Base-by-base conservation (phyloP, 2,888 invertebrate genomes). In the Drosophila nr. perissopoda region DNA sequence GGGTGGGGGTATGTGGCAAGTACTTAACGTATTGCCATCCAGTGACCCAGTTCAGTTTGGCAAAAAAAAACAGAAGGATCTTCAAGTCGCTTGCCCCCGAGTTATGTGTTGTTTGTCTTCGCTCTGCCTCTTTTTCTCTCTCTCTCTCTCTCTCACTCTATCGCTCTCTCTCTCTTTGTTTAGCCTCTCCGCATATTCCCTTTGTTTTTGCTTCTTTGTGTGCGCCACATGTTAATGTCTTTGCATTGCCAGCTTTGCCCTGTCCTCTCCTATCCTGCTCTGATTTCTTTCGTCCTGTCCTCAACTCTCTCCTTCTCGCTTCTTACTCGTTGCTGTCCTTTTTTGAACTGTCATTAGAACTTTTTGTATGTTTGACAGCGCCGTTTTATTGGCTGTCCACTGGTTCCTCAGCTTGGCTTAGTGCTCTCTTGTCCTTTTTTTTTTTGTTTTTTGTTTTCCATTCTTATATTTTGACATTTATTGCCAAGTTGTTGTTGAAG, bases 161-260 rank as follows among this genome's bases (percentile, higher is more conserved):
- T 21, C 6, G 53, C 56, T 68, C 48, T 40, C 33, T 42, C 42
- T 62, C 6, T 54, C 59, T 60, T 42, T 70, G 21, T 21, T 42
- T 42, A 21, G 16, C 48, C 38, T 51, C 16, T 49, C 49, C 2
- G 25, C 25, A 8, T 4, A 18, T 64, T 61, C 46, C 54, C 56
- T 65, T 70, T 67, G 58, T 66, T 57, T 68, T 74, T 58, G 36
- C 16, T 21, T 13, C 67, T 59, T 51, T 69, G 82, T 83, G 74
- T 80, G 82, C 63, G 84, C 72, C 84, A 87, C 84, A 87, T 84
- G 84, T 80, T 84, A 80, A 84, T 84, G 87, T 77, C 70, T 70
- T 71, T 76, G 68, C 81, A 74, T 85, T 70, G 75, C 57, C 70
- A 69, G 78, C 52, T 70, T 49, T n/a, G 59, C 38, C 21, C 31